Conservation (phyloP, 2,113 vertebrate genomes). For the Leucopsar rothschildi region DNA sequence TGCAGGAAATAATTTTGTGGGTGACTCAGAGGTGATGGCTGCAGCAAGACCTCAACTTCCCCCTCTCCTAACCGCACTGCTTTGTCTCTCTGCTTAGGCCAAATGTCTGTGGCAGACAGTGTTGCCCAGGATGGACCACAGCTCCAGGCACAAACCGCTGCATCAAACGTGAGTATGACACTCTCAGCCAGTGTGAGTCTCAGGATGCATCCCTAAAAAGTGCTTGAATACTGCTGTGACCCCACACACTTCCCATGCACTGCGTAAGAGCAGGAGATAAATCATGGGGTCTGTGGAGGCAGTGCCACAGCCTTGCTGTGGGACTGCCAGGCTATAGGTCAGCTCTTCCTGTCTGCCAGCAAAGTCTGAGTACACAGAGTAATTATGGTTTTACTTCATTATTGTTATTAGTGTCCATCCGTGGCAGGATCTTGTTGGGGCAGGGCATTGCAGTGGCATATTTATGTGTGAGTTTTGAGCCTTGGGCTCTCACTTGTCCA, state of each 20-base stretch:
- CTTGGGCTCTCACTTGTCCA: background rate
- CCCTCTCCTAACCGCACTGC: slow-evolving; percentile 21
- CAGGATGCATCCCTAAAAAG: background rate
- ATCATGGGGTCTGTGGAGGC: background rate
- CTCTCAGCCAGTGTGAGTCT: background rate
- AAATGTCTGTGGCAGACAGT: slow-evolving; percentile 92
- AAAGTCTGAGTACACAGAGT: background rate
- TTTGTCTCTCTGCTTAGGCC: slow-evolving; percentile 76
- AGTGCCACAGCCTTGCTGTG: rapidly evolving
- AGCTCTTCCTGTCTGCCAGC: background rate
- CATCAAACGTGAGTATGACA: slow-evolving; percentile 90
- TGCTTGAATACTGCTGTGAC: background rate
- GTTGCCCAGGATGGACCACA: slow-evolving; percentile 91
- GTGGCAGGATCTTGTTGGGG: background rate
- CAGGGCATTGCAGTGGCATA: background rate
- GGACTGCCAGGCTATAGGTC: background rate
- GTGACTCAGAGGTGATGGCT: slow-evolving; percentile 46
- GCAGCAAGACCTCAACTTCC: slow-evolving; percentile 7
- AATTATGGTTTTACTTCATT: background rate
- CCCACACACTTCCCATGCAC: rapidly evolving
- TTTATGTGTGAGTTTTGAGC: background rate
- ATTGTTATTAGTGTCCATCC: background rate
- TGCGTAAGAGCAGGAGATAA: background rate
- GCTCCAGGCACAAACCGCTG: slow-evolving; percentile 88
- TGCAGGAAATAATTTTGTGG: slow-evolving; percentile 53